Conservation (phyloP, 2,797 vertebrate genomes). For the Nannoperca australis region DNA sequence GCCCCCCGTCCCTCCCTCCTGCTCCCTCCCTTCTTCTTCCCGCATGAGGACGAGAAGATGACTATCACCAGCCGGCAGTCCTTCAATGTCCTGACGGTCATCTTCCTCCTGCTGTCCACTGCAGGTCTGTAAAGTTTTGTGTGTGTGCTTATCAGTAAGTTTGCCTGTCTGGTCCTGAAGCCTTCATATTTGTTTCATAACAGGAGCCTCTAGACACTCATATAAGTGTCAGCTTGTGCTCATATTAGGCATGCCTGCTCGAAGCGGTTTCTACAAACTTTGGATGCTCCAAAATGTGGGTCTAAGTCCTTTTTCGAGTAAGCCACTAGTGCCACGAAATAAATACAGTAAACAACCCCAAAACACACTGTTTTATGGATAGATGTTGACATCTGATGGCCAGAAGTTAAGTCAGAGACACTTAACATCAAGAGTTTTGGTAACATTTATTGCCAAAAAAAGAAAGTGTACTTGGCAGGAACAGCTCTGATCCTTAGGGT, state of each 20-base stretch:
- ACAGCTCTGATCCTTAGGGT: slow-evolving; percentile 35
- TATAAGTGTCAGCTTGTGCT: slow-evolving; percentile 5
- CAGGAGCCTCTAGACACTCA: slow-evolving; percentile 4
- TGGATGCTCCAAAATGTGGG: slow-evolving; percentile 16
- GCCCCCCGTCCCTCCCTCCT: slow-evolving; percentile 50
- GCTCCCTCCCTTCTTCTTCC: slow-evolving; percentile 75
- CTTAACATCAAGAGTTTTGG: slow-evolving; percentile 31
- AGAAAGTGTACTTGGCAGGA: slow-evolving; percentile 36
- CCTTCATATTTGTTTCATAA: slow-evolving; percentile 3
- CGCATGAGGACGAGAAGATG: slow-evolving; percentile 95
- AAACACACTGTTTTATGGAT: slow-evolving; percentile 20
- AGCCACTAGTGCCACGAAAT: slow-evolving; percentile 27
- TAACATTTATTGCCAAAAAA: slow-evolving; percentile 36
- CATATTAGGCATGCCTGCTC: not conserved
- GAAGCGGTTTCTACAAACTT: slow-evolving; percentile 20
- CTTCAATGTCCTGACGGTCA: slow-evolving; percentile 92
- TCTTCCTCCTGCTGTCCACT: slow-evolving; percentile 91
- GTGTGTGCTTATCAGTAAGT: slow-evolving; percentile 40
- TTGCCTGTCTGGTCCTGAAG: slow-evolving; percentile 24
- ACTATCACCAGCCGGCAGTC: slow-evolving; percentile 94
- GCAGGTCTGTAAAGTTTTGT: slow-evolving; percentile 88
- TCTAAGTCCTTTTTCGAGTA: slow-evolving; percentile 10
- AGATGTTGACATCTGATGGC: slow-evolving; percentile 43
- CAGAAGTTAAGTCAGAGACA: slow-evolving; percentile 42
- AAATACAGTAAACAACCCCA: slow-evolving; percentile 28